Percentiles rank a stretch among this genome's conserved stretches.
These are phyloP conservation scores for Theodoxus fluviatilis DNA, from an alignment of 2,888 invertebrate species.

Conservation along the genomic window DNA sequence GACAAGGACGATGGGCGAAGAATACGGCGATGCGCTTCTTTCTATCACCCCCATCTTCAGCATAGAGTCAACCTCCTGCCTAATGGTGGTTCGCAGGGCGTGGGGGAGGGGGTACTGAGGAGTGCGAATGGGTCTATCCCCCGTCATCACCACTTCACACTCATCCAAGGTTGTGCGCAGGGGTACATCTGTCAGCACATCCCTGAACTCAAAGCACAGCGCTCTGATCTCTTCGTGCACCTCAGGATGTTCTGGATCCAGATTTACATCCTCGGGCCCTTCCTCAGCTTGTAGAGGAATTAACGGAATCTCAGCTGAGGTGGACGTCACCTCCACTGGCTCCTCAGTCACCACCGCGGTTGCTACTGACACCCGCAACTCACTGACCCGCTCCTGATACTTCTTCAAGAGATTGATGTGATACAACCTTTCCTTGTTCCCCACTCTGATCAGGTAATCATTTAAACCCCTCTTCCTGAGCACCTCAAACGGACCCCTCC, in stretches of 20 bases:
- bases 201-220: neutral
- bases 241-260: neutral
- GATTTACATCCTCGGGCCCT: neutral
- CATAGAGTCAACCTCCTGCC: conserved; percentile 28
- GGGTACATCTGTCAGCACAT: neutral
- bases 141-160: neutral
- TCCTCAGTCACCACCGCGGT: neutral
- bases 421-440: neutral
- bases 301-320: too few species aligned
- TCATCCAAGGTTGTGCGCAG: neutral
- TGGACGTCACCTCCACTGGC: neutral
- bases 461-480: neutral
- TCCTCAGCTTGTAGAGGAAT: neutral
- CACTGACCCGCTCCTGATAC: neutral
- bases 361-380: neutral
- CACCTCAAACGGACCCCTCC: conserved; percentile 32
- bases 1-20: conserved; percentile 26
- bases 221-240: neutral
- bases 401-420: conserved; percentile 22
- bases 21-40: conserved; percentile 18
- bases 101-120: conserved; percentile 9
- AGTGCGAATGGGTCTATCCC: neutral
- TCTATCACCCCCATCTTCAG: conserved; percentile 31
- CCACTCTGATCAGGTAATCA: neutral
- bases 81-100: neutral